Conservation (phyloP, 2,113 vertebrate genomes). For the Andinoacara biseriatus region DNA sequence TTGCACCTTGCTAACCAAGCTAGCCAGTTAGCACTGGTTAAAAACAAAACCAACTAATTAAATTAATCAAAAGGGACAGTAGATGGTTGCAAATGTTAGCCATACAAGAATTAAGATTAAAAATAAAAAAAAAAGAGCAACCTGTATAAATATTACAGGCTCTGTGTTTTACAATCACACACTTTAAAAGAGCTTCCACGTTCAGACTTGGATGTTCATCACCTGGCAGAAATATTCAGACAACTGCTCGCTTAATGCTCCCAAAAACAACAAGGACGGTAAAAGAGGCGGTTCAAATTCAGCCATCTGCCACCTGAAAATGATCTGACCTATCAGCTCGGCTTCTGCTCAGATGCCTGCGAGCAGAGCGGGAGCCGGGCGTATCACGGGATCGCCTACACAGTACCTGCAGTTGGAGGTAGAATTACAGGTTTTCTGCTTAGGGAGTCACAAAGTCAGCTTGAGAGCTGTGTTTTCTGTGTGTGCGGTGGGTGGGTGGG, state of each 20-base stretch:
- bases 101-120: neutral
- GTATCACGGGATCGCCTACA: neutral
- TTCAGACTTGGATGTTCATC: neutral
- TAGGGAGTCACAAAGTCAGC: conserved; percentile 1
- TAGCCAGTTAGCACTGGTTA: neutral
- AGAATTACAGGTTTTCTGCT: conserved; percentile 46
- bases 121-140: neutral
- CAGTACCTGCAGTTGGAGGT: conserved; percentile 22
- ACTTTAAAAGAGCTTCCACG: neutral
- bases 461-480: conserved; percentile 18
- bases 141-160: neutral
- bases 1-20: neutral
- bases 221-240: conserved; percentile 3
- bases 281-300: neutral
- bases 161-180: neutral
- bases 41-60: too few relatives aligned
- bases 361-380: neutral
- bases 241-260: neutral
- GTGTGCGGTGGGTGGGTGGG: neutral
- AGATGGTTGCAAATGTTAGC: neutral
- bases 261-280: conserved; percentile 22
- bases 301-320: conserved; percentile 15
- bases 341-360: neutral
- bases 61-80: too few relatives aligned
- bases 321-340: neutral